Base-by-base conservation (phyloP, 2,888 invertebrate species). In the Rotaria macrura region DNA sequence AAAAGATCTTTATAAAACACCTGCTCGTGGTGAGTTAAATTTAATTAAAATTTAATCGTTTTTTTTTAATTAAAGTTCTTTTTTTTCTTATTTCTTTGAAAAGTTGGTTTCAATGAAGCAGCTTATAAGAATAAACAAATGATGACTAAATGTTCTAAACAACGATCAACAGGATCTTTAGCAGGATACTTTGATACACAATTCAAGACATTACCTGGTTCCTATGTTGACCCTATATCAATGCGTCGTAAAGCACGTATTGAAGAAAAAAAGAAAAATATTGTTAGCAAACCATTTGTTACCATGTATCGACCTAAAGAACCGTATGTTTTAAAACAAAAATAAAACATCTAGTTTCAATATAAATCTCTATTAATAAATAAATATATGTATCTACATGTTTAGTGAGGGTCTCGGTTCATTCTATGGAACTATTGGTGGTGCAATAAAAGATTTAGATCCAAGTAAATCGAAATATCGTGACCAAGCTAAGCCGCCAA, bases 81-180 rank as follows among this genome's bases (percentile, higher is more conserved):
- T 20, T 52, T 52, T 10, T 52, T 2, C 7, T 2, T 4, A 52
- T 52, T 52, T 17, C 23, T 88, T n/a, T n/a, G n/a, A n/a, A 25
- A 88, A 90, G 90, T 89, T 87, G 85, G 87, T 29, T 91, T 91
- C 87, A 90, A 90, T 88, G 89, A 88, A 86, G 87, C 89, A 74
- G 89, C 90, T 54, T 87, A 88, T 34, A 91, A 91, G 87, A 90
- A 90, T 17, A 90, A 89, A 87, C 91, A 91, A 87, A 88, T 91
- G 87, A 87, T 91, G 14, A 89, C 90, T 57, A 90, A 90, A 29
- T 90, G 90, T 10, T 87, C 86, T 47, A 91, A 91, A 88, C 86
- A 88, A 14, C 89, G 88, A 87, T 89, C 89, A 79, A 90, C 90
- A 38, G 86, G 86, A 20, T 87, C 88, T 52, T 90, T 90, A 87